A percentile compares a stretch with the other conserved stretches of the same genome.
Conservation (phyloP, 2,113 vertebrate genomes). For the Scytalopus superciliaris region DNA sequence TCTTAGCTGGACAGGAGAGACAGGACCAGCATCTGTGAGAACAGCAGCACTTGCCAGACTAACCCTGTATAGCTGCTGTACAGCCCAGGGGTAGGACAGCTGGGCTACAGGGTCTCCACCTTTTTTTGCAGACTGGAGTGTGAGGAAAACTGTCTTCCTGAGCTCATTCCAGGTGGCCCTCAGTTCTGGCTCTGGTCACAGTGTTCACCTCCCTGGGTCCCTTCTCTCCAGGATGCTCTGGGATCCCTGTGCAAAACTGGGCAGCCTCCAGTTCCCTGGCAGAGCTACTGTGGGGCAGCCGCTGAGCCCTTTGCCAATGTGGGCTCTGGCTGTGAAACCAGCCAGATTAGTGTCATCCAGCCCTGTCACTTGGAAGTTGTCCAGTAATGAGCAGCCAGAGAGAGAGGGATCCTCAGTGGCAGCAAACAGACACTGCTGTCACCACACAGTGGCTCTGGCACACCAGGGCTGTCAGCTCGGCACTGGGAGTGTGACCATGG, state of each 20-base stretch:
- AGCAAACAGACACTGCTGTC: conserved; percentile 13
- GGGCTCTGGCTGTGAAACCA: not conserved
- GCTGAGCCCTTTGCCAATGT: accelerated
- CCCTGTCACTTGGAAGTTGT: not conserved
- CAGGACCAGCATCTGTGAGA: not conserved
- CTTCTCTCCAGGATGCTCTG: accelerated
- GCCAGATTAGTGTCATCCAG: not conserved
- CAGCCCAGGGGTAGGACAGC: not conserved
- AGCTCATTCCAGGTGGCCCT: not conserved
- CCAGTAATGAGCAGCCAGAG: not conserved
- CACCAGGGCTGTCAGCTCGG: not conserved
- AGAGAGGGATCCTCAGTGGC: conserved; percentile 11
- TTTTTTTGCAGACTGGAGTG: not conserved
- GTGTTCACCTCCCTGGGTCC: accelerated
- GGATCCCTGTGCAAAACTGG: not conserved
- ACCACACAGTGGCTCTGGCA: not conserved
- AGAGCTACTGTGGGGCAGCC: not conserved
- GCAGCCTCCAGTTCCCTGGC: not conserved
- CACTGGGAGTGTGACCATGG: not conserved
- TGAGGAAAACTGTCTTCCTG: not conserved
- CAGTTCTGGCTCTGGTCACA: not conserved
- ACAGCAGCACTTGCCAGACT: not conserved
- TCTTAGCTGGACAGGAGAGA: not conserved
- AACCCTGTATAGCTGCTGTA: not conserved
- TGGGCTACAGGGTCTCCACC: accelerated